Conservation (phyloP, 1,140 invertebrate species). For the Meloidogyne hapla region DNA sequence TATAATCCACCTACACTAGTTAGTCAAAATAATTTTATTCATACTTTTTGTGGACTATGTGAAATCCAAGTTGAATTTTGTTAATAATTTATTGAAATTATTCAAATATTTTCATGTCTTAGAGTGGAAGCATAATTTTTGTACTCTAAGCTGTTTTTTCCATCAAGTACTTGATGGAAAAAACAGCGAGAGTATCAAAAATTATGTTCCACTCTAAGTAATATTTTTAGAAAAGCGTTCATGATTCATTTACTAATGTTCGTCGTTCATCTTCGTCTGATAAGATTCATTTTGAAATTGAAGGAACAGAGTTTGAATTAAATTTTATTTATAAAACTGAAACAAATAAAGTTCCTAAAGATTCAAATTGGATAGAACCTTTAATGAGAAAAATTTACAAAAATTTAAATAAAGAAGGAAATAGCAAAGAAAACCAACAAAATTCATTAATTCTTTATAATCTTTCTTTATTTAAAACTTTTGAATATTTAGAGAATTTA, state of each 20-base stretch:
- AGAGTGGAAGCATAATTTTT: no score
- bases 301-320: not conserved
- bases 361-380: not conserved
- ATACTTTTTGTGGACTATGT: no score
- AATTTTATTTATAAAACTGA: not conserved
- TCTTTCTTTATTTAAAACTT: not conserved
- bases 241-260: not conserved
- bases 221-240: not conserved
- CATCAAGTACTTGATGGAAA: no score
- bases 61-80: no score
- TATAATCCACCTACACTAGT: no score
- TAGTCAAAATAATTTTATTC: no score
- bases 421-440: not conserved
- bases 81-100: no score
- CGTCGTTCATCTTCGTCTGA: not conserved
- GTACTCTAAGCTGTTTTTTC: no score
- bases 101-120: no score
- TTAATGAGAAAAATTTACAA: no score
- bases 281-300: not conserved
- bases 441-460: not conserved
- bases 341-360: not conserved
- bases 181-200: no score
- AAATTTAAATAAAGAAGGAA: not conserved
- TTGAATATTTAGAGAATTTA: not conserved
- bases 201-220: no score